Base-by-base conservation (phyloP, 2,797 vertebrate species). In the Hozukius guyotensis region DNA sequence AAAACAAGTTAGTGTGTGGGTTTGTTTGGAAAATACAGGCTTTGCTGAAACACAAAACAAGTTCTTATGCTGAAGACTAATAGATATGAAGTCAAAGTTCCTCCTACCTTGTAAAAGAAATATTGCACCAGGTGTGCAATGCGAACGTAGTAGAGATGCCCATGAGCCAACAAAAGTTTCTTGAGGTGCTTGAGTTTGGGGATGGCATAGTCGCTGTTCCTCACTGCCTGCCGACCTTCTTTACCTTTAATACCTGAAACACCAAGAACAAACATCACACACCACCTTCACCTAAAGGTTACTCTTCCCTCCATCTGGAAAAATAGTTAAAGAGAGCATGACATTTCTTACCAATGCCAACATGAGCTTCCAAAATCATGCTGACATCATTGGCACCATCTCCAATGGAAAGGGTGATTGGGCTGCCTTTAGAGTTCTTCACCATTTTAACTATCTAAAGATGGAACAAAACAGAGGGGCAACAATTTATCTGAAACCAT, bases 41-140 rank as follows among this genome's bases (percentile, higher is more conserved):
- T 80, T 70, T 72, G 32, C 22, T 62, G 6, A 82, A 63, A 42
- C 27, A 31, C 24, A 20, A 8, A 74, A 53, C 27, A 82, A 38
- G 16, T 60, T 65, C 31, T 73, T 11, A 71, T 29, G 6, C 38
- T 32, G 8, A 61, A 6, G 24, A 72, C 61, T 11, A 65, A 27
- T 0, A 29, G 2, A 42, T 8, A 46, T 52, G 20, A 53, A n/a
- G 9, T 53, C 36, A 64, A 31, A n/a, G 10, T 22, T 77, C 20
- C 10, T 24, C 93, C 84, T 94, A 99, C 99, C 98, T 99, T 99
- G 95, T 99, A 99, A 94, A 99, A 99, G 96, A 99, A 99, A 96
- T 99, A 99, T 84, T 99, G 98, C 94, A 99, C 98, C 86, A 99
- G 96, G 85, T 99, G 97, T 83, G 99, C 96, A 90, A 99, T 99